Evolutionary conservation across 2,113 vertebrate genomes (phyloP).

Genomic region (Anhinga rufa): DNA sequence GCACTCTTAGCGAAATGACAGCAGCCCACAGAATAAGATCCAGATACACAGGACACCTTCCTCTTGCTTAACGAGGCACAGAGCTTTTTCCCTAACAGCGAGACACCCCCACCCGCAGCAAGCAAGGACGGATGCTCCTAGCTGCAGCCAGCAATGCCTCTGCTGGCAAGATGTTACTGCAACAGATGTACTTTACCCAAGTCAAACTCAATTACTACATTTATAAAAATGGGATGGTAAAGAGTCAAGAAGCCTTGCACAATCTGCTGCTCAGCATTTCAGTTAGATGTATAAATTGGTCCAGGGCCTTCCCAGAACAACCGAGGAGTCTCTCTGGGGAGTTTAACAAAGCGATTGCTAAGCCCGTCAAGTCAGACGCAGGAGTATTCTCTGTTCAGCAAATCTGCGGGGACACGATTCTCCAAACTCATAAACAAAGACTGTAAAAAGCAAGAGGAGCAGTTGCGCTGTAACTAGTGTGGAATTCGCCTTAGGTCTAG

Average conservation of each 20-base stretch:
- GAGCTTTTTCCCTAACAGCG: neutral
- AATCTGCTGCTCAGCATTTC: neutral
- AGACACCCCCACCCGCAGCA: neutral
- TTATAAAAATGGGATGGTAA: neutral
- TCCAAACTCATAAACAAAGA: conserved; percentile 11
- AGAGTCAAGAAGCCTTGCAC: neutral
- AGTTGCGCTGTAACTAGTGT: neutral
- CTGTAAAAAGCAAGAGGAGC: neutral
- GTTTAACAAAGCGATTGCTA: conserved; percentile 50
- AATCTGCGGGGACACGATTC: neutral
- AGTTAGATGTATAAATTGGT: neutral
- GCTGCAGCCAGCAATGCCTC: neutral
- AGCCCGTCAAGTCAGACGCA: conserved; percentile 18
- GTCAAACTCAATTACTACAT: neutral
- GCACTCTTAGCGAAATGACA: neutral
- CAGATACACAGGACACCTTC: neutral
- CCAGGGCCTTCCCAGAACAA: neutral
- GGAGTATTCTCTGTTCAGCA: neutral
- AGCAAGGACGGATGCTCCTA: neutral
- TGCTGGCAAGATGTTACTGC: neutral
- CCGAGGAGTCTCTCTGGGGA: conserved; percentile 22
- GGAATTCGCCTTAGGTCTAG: neutral
- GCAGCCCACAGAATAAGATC: neutral
- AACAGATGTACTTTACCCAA: neutral
- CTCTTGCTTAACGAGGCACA: neutral